Evolutionary conservation across 2,797 vertebrate genomes (phyloP).

Genomic region (Catharus ustulatus): DNA sequence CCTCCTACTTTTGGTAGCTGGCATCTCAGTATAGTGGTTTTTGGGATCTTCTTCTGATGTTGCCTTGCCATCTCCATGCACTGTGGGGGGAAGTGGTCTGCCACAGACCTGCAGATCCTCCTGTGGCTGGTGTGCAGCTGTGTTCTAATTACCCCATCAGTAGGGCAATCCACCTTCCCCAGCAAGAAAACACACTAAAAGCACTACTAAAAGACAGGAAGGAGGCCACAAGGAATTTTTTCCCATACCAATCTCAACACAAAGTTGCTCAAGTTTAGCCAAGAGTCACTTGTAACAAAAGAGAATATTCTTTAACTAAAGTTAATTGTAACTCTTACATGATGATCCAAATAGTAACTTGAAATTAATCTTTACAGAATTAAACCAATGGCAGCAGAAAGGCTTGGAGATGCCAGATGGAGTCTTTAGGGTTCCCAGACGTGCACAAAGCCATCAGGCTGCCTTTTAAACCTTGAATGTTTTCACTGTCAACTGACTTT

Average conservation of each 20-base stretch:
- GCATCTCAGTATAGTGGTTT: not conserved
- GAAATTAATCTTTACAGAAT: not conserved
- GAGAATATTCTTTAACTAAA: not conserved
- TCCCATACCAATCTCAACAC: not conserved
- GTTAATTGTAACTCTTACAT: not conserved
- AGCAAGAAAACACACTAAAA: not conserved
- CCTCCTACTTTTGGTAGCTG: not conserved
- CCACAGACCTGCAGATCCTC: not conserved
- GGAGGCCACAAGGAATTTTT: not conserved
- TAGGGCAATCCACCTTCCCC: not conserved
- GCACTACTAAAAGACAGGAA: not conserved
- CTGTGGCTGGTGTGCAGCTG: not conserved
- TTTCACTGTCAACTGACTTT: not conserved
- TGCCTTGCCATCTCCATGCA: not conserved
- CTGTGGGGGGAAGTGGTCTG: not conserved
- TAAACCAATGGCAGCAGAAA: not conserved
- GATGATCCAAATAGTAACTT: not conserved
- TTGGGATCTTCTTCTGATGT: not conserved
- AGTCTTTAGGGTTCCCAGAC: not conserved
- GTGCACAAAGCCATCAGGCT: not conserved
- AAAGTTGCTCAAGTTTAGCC: not conserved
- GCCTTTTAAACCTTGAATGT: slow-evolving; percentile 14
- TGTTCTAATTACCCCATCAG: not conserved
- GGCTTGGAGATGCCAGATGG: not conserved
- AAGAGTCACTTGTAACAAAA: not conserved